Evolutionary conservation across 2,797 vertebrate species (phyloP).

Genomic region (Tolypeutes matacus): DNA sequence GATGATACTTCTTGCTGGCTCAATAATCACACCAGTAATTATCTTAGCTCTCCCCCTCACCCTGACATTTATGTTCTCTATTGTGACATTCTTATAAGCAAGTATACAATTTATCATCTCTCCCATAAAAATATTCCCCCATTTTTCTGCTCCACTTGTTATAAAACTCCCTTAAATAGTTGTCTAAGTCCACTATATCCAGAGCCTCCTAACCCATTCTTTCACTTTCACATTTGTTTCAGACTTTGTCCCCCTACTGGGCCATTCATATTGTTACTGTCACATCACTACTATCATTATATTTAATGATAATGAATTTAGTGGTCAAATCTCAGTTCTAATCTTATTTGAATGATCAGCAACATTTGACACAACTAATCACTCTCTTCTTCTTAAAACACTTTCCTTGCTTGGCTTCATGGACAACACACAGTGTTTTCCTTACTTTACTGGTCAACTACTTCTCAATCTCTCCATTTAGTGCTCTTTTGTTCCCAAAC

Average conservation of each 20-base stretch:
- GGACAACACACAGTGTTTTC: neutral
- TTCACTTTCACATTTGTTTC: neutral
- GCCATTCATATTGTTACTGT: neutral
- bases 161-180: neutral
- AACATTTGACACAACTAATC: neutral
- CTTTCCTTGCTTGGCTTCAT: neutral
- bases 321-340: neutral
- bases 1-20: neutral
- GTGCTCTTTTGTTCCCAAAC: neutral
- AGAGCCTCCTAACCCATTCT: neutral
- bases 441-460: neutral
- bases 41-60: neutral
- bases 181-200: neutral
- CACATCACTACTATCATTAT: neutral
- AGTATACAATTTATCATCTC: neutral
- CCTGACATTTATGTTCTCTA: neutral
- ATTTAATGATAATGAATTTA: neutral
- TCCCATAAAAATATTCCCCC: neutral
- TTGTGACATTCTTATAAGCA: neutral
- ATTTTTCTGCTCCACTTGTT: neutral
- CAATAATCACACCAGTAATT: neutral
- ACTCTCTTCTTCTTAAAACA: neutral
- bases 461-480: neutral
- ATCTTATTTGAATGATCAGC: neutral
- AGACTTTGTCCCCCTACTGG: neutral